phyloP scores from a whole-genome alignment of 2,797 vertebrate species.

The Coranthus polyacanthus region DNA sequence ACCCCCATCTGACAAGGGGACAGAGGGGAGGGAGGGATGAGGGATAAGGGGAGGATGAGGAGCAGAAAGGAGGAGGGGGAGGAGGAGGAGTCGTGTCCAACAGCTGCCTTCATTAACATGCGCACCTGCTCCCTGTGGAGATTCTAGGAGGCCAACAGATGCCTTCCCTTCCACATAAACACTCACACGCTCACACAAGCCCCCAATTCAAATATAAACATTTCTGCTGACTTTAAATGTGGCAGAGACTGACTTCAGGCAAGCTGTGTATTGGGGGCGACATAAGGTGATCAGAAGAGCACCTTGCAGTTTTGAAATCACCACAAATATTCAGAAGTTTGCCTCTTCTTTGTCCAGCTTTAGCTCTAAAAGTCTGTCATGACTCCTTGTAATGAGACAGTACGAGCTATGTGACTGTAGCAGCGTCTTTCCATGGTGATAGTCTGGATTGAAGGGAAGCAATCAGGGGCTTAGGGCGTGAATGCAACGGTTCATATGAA shows the following conservation, averaged over 20 bases:
- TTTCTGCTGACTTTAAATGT: conserved; percentile 52
- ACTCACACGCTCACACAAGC: conserved; percentile 60
- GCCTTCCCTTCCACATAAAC: conserved; percentile 84
- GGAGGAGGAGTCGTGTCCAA: conserved; percentile 78
- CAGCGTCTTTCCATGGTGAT: conserved; percentile 39
- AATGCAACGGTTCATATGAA: conserved; percentile 66
- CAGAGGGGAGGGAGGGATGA: conserved; percentile 52
- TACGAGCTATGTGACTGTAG: conserved; percentile 55
- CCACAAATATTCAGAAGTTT: background rate
- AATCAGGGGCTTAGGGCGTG: conserved; percentile 61
- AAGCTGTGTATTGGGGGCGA: conserved; percentile 18
- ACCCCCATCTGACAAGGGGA: conserved; percentile 78
- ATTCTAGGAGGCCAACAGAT: conserved; percentile 87
- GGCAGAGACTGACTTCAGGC: no score
- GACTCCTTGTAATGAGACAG: conserved; percentile 8
- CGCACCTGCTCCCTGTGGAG: conserved; percentile 92
- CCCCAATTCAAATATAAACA: conserved; percentile 77
- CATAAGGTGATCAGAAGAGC: background rate
- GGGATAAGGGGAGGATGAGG: conserved; percentile 13
- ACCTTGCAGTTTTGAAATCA: background rate
- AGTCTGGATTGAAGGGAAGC: conserved; percentile 45
- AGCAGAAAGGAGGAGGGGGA: conserved; percentile 39
- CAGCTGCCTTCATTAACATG: conserved; percentile 91
- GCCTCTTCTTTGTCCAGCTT: background rate
- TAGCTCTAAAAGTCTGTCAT: background rate